Conservation (phyloP, 2,888 invertebrate genomes). For the Neoascia interrupta region DNA sequence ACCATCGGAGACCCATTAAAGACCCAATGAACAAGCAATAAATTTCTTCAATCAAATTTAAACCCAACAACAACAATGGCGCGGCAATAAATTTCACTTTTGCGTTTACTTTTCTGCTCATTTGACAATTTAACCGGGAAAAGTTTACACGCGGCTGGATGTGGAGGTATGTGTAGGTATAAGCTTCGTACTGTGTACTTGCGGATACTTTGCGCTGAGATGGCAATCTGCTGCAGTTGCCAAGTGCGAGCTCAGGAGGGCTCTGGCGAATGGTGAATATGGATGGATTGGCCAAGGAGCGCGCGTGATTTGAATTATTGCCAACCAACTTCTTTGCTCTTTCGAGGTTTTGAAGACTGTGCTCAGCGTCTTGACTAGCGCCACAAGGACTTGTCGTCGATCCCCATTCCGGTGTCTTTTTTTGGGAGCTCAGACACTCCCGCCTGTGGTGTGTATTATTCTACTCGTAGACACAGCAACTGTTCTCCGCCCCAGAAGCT, state of each 20-base stretch:
- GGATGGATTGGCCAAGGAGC: constrained; percentile 61
- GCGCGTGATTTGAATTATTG: constrained; percentile 67
- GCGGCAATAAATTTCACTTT: constrained; percentile 51
- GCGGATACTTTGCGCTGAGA: too few species aligned
- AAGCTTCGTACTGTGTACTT: too few species aligned
- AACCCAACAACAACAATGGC: constrained; percentile 25
- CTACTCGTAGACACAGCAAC: not conserved
- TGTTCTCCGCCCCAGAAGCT: constrained; percentile 4
- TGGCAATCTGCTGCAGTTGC: constrained; percentile 31
- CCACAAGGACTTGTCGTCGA: constrained; percentile 42
- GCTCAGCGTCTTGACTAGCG: too few species aligned
- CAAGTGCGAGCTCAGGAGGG: constrained; percentile 17
- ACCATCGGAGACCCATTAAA: constrained; percentile 13
- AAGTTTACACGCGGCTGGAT: too few species aligned
- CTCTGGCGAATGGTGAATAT: constrained; percentile 20
- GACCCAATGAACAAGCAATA: constrained; percentile 36
- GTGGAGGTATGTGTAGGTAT: too few species aligned
- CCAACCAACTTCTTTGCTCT: constrained; percentile 30
- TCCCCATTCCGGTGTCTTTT: constrained; percentile 6
- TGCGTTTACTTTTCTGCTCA: constrained; percentile 54
- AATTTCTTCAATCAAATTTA: constrained; percentile 45
- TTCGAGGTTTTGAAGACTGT: constrained; percentile 31
- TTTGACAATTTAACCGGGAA: constrained; percentile 62
- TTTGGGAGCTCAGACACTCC: too few species aligned
- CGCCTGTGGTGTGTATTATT: not conserved